Conservation (phyloP, 2,888 invertebrate genomes). For the Heliconius erato region DNA sequence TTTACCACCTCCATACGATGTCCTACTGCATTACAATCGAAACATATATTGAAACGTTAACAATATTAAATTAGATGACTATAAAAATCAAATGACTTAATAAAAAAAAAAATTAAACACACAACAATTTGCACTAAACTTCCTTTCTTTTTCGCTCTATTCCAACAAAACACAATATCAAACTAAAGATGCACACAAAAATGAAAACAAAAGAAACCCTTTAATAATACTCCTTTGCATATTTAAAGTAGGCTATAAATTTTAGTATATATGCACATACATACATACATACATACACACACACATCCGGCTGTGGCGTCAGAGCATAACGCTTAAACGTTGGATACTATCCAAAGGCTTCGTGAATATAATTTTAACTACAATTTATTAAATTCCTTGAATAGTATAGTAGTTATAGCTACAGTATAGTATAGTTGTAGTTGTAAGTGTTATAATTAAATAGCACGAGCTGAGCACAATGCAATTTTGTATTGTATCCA, state of each 20-base stretch:
- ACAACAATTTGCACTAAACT: not conserved
- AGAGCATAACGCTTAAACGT: constrained; percentile 32
- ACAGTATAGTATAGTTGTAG: constrained; percentile 1
- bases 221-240: constrained; percentile 18
- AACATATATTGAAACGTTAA: not conserved
- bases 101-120: not conserved
- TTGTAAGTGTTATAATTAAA: constrained; percentile 19
- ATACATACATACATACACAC: constrained; percentile 8
- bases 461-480: constrained; percentile 11
- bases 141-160: not conserved
- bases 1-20: not conserved
- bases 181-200: not conserved
- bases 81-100: not conserved
- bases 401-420: constrained; percentile 19
- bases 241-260: constrained; percentile 27
- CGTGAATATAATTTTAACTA: constrained; percentile 34
- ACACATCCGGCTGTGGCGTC: constrained; percentile 41
- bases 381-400: constrained; percentile 41
- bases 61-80: not conserved
- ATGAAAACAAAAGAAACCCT: constrained; percentile 8
- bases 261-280: not conserved
- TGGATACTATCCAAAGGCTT: constrained; percentile 43
- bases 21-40: not conserved
- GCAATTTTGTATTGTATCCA: constrained; percentile 11
- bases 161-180: not conserved